These are phyloP conservation scores for Aphis craccivora DNA, from an alignment of 1,140 invertebrate species.

Conservation along the genomic window DNA sequence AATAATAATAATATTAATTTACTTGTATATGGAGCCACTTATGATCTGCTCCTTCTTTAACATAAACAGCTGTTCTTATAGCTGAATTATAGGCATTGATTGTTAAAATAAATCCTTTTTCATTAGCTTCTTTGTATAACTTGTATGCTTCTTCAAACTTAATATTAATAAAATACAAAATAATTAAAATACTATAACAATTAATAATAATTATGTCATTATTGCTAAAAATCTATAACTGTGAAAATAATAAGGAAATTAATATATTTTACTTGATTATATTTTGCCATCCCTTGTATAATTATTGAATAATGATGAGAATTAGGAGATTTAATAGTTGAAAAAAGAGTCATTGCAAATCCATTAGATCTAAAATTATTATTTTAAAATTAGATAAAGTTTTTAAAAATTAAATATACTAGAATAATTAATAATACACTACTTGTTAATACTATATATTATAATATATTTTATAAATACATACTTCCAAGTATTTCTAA, in stretches of 20 bases:
- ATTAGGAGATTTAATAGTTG: constrained; percentile 63
- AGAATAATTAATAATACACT: constrained; percentile 52
- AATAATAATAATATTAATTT: background rate
- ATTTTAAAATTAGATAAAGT: background rate
- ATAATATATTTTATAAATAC: constrained; percentile 61
- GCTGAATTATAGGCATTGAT: constrained; percentile 75
- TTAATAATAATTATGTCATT: too few relatives aligned
- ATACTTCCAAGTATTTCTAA: constrained; percentile 78
- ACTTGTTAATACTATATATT: background rate
- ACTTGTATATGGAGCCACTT: constrained; percentile 70
- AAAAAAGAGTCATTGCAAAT: constrained; percentile 66
- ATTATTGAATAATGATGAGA: constrained; percentile 72
- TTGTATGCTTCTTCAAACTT: constrained; percentile 71
- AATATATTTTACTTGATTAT: constrained; percentile 67
- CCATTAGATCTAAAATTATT: constrained; percentile 64
- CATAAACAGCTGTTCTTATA: constrained; percentile 68
- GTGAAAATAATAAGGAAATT: background rate
- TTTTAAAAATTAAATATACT: background rate
- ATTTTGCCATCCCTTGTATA: constrained; percentile 78
- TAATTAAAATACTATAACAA: constrained; percentile 62
- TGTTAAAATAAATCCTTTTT: constrained; percentile 71
- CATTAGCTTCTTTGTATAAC: constrained; percentile 73
- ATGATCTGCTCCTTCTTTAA: constrained; percentile 72
- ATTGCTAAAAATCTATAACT: background rate
- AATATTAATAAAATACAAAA: too few relatives aligned